Evolutionary conservation across 1,140 invertebrate species (phyloP).

Genomic region (Apis florea): DNA sequence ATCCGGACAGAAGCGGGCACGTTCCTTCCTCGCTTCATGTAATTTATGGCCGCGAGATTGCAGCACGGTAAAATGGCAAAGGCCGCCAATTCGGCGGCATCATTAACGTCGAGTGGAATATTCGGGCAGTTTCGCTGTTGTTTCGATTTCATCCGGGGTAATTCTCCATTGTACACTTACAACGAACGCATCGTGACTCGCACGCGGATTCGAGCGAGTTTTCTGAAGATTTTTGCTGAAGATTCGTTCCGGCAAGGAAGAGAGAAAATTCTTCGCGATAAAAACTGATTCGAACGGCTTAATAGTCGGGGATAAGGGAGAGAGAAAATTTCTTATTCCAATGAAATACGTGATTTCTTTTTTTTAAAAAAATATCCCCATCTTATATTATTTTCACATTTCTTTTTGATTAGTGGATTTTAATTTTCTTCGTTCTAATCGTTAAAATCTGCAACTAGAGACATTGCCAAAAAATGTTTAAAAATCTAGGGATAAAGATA

Average conservation of each 20-base stretch:
- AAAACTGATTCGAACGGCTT: no score
- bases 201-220: background rate
- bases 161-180: conserved; percentile 43
- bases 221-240: background rate
- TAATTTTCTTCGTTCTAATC: no score
- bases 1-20: conserved; percentile 41
- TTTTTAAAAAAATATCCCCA: no score
- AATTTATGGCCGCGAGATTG: conserved; percentile 57
- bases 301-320: no score
- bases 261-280: no score
- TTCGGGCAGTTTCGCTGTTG: conserved; percentile 52
- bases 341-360: no score
- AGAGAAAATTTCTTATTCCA: no score
- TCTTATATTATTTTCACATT: no score
- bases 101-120: conserved; percentile 64
- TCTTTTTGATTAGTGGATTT: no score
- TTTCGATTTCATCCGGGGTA: conserved; percentile 50
- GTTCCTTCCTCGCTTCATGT: conserved; percentile 42
- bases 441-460: no score
- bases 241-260: background rate
- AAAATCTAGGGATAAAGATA: no score
- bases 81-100: conserved; percentile 53
- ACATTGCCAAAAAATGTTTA: no score
- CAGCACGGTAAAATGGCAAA: conserved; percentile 22
- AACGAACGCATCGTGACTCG: background rate